Evolutionary conservation across 2,888 invertebrate genomes (phyloP).

Genomic region (Fabriciana adippe): DNA sequence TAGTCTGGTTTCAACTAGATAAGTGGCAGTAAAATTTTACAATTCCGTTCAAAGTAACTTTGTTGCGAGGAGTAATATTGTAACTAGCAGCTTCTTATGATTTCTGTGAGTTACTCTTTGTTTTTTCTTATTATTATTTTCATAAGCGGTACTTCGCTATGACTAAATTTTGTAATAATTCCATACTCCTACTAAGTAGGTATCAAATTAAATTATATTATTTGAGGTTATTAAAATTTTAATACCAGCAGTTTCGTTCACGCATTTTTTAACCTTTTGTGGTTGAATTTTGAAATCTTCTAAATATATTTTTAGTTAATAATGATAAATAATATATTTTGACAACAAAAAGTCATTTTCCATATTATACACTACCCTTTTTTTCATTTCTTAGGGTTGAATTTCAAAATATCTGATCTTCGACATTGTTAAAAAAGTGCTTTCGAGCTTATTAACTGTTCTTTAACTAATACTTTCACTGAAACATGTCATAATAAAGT

Average conservation of each 20-base stretch:
- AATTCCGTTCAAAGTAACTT: conserved; percentile 33
- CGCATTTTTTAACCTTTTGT: too few relatives aligned
- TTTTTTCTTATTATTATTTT: conserved; percentile 14
- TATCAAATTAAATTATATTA: not conserved
- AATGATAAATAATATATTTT: too few relatives aligned
- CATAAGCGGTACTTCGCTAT: not conserved
- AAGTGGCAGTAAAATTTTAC: conserved; percentile 37
- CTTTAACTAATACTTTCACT: not conserved
- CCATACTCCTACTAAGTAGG: not conserved
- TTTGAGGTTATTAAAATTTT: not conserved
- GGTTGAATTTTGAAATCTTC: too few relatives aligned
- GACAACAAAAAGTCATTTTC: too few relatives aligned
- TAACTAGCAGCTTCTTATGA: conserved; percentile 29
- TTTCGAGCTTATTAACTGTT: not conserved
- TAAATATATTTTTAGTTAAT: too few relatives aligned
- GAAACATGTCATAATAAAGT: conserved; percentile 1
- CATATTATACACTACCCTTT: too few relatives aligned
- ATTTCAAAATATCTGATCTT: not conserved
- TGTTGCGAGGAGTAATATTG: conserved; percentile 35
- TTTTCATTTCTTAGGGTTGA: not conserved
- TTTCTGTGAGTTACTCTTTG: conserved; percentile 14
- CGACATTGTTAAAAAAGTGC: not conserved
- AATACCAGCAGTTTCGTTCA: too few relatives aligned
- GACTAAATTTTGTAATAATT: conserved; percentile 1
- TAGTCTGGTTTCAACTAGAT: conserved; percentile 34